Percentiles rank a stretch among this genome's conserved stretches.
Evolutionary conservation across 2,888 invertebrate species (phyloP).

Genomic region (Camponotus fellah): DNA sequence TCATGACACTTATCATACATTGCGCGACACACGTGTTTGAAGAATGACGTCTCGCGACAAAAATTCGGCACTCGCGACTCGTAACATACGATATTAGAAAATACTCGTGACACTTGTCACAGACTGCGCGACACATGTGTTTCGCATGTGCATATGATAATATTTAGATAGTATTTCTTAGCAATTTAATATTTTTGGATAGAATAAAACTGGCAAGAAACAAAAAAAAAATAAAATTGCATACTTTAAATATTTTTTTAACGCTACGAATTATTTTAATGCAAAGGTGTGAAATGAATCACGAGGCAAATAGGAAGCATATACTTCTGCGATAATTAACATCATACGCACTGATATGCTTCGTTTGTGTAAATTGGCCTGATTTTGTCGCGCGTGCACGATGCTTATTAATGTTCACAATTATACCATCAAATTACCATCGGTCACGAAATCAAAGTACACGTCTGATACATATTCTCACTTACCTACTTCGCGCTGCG

Average conservation of each 20-base stretch:
- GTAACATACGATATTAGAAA: neutral
- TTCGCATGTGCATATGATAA: neutral
- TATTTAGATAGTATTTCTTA: neutral
- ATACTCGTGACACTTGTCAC: neutral
- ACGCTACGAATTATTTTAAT: neutral
- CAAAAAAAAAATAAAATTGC: neutral
- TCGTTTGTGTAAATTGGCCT: slow-evolving; percentile 36
- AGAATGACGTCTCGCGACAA: too few species aligned
- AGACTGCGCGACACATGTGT: neutral
- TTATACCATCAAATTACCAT: neutral
- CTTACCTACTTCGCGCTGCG: slow-evolving; percentile 15
- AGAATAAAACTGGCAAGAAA: slow-evolving; percentile 11
- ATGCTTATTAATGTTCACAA: slow-evolving; percentile 28
- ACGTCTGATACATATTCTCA: slow-evolving; percentile 18
- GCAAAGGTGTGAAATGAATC: neutral
- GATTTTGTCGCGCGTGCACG: slow-evolving; percentile 39
- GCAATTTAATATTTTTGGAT: slow-evolving; percentile 5
- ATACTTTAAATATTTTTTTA: neutral
- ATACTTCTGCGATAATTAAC: slow-evolving; percentile 31
- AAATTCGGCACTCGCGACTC: neutral
- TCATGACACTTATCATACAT: neutral
- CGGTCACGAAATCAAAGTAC: slow-evolving; percentile 37
- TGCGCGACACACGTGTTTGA: neutral
- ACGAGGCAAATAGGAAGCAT: neutral
- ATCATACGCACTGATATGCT: slow-evolving; percentile 24